Percentiles rank a stretch among this genome's conserved stretches.
phyloP scores from a whole-genome alignment of 2,797 vertebrate species.

The Chelon auratus region DNA sequence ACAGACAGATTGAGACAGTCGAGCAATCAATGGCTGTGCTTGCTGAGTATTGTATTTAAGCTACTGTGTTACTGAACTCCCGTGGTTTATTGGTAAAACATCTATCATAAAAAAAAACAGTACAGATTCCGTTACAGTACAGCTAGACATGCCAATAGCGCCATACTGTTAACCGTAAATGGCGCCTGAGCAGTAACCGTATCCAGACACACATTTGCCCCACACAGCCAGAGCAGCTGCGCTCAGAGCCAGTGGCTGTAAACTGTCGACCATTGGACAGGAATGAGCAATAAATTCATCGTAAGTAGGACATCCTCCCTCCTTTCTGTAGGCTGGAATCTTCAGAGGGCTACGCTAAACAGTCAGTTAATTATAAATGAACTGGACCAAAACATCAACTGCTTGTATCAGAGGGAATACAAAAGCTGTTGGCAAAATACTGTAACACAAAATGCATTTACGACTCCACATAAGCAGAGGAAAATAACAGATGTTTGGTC shows the following conservation, averaged over 20 bases:
- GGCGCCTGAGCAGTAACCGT: neutral
- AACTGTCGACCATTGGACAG: conserved; percentile 10
- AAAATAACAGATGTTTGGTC: conserved; percentile 33
- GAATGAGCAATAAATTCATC: conserved; percentile 29
- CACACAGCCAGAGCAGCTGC: conserved; percentile 3
- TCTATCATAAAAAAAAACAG: neutral
- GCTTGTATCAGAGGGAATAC: neutral
- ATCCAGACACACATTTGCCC: neutral
- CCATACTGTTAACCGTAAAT: conserved; percentile 1
- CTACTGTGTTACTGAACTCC: neutral
- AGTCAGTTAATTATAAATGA: conserved; percentile 5
- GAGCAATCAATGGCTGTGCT: neutral
- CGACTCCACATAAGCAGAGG: conserved; percentile 1
- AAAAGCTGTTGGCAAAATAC: neutral
- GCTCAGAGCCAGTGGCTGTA: conserved; percentile 4
- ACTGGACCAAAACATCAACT: neutral
- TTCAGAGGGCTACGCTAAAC: neutral
- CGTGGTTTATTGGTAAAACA: neutral
- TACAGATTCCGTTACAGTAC: neutral
- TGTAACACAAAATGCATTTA: neutral
- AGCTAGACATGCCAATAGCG: conserved; percentile 9
- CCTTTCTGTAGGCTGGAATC: conserved; percentile 5
- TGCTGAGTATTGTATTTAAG: neutral
- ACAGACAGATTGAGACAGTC: neutral
- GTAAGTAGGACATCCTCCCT: conserved; percentile 12